Conservation (phyloP, 2,113 vertebrate genomes). For the Solea senegalensis region DNA sequence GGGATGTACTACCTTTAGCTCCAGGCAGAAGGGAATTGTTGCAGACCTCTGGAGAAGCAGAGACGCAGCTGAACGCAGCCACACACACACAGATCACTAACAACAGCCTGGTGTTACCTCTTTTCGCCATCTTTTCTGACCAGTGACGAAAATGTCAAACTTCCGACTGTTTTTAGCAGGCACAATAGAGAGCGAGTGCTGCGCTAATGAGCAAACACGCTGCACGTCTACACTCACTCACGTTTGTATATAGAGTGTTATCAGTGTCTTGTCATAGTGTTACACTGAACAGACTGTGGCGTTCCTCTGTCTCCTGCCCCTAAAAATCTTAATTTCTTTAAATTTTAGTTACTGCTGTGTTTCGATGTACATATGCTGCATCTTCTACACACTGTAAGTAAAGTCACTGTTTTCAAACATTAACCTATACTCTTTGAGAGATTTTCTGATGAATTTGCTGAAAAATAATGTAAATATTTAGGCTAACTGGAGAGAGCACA, state of each 20-base stretch:
- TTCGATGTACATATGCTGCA: too few relatives aligned
- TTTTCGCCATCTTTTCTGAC: conserved; percentile 33
- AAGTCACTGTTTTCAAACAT: too few relatives aligned
- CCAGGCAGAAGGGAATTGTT: conserved; percentile 70
- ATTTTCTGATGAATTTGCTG: not conserved
- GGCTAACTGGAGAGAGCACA: not conserved
- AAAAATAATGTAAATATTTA: conserved; percentile 7
- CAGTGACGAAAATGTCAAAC: not conserved
- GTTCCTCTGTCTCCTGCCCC: conserved; percentile 50
- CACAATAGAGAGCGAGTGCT: not conserved
- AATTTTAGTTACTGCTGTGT: not conserved
- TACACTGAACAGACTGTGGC: conserved; percentile 58
- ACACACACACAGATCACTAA: conserved; percentile 28
- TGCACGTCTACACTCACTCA: conserved; percentile 9
- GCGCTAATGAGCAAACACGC: conserved; percentile 7
- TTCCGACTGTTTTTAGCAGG: not conserved
- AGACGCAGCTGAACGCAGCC: conserved; percentile 17
- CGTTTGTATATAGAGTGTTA: conserved; percentile 68
- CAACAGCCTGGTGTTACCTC: conserved; percentile 8
- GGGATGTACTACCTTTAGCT: conserved; percentile 70
- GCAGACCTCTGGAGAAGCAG: conserved; percentile 67
- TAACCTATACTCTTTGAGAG: not conserved
- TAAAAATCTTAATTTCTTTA: not conserved
- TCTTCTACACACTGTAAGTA: too few relatives aligned
- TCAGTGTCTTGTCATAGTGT: conserved; percentile 67